Evolutionary conservation across 2,888 invertebrate species (phyloP), one percentile per base, ranked within the genome.

Genomic region (Tubulanus polymorphus): DNA sequence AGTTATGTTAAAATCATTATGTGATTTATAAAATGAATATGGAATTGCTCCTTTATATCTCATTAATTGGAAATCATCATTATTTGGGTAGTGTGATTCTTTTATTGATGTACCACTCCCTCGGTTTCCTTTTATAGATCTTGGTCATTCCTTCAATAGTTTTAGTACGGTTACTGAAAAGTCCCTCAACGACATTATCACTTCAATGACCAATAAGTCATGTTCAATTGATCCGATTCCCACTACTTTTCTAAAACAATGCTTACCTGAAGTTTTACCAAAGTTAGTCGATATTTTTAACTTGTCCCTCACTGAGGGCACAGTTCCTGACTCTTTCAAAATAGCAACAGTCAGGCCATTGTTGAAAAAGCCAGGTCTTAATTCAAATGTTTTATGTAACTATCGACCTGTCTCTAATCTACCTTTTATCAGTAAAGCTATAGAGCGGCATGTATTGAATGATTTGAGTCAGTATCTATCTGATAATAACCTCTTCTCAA

Each of bases 381-480:
- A 56, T 37, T 8, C 3, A 3, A 48, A 55, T 8, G 47, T 45
- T 15, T 45, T 57, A 18, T 51, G 12, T 20, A 57, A 57, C 49
- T 57, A 57, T 45, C 27, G 57, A 29, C 57, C 57, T 45, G 54
- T 57, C 18, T 55, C 57, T 18, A 54, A 51, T 35, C 49, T 55
- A 26, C 25, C 50, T 18, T 57, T 57, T 28, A 10, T 55, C 15
- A 55, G 54, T 18, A 57, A 57, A 56, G n/a, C 49, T 35, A 37
- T 57, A 12, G 57, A 57, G 35, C 26, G 45, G 15, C 37, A 35
- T 37, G 51, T 57, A 20, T 12, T 51, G n/a, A 25, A 29, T 25
- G 37, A 51, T 23, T 29, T 57, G 15, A 41, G 8, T 6, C 15
- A 49, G 10, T 51, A 55, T 41, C 18, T 57, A 18, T 29, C 28